Evolutionary conservation across 2,797 vertebrate genomes (phyloP).

Genomic region (Sebastes baramenuke): DNA sequence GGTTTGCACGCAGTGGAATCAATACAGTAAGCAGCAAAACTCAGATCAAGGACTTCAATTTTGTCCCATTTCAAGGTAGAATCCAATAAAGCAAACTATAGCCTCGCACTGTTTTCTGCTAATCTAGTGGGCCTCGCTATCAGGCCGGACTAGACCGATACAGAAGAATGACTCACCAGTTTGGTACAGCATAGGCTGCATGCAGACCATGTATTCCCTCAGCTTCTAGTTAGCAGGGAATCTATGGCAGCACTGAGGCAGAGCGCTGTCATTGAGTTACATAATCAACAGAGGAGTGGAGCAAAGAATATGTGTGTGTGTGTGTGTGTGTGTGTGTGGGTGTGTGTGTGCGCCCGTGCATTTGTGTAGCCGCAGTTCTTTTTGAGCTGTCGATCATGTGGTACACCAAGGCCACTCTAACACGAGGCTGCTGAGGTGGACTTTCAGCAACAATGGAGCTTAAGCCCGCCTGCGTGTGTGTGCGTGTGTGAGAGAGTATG

Average conservation of each 20-base stretch:
- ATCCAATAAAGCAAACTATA: constrained; percentile 62
- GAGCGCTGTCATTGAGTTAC: constrained; percentile 78
- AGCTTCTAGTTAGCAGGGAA: constrained; percentile 77
- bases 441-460: constrained; percentile 70
- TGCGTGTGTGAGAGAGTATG: not conserved
- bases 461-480: not conserved
- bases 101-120: constrained; percentile 52
- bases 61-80: constrained; percentile 62
- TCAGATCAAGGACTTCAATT: constrained; percentile 66
- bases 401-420: constrained; percentile 67
- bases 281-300: constrained; percentile 75
- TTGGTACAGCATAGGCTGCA: constrained; percentile 67
- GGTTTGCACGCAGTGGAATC: constrained; percentile 54
- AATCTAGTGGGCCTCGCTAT: constrained; percentile 60
- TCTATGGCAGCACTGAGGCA: constrained; percentile 76
- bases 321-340: constrained; percentile 21
- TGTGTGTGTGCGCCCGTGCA: constrained; percentile 36
- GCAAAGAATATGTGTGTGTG: constrained; percentile 14
- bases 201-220: constrained; percentile 73
- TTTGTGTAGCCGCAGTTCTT: constrained; percentile 58
- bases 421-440: constrained; percentile 74
- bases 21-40: constrained; percentile 66
- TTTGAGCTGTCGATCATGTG: constrained; percentile 73
- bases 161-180: constrained; percentile 77
- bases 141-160: constrained; percentile 56